Evolutionary conservation across 2,113 vertebrate genomes (phyloP), one percentile per base, ranked within the genome.

Genomic region (Vanacampus margaritifer): DNA sequence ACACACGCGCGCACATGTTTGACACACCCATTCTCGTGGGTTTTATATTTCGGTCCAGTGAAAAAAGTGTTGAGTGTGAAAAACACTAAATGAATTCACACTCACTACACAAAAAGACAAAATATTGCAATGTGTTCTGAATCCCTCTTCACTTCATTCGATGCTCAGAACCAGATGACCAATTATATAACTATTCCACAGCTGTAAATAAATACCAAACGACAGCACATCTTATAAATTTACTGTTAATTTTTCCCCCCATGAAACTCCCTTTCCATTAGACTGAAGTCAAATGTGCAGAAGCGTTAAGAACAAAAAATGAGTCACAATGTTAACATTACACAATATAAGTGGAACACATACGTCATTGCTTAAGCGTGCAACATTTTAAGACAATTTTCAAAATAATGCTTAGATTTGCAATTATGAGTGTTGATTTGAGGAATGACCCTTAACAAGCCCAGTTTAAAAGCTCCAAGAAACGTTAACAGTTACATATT

Each of bases 81-180:
- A 81, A 71, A 62, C 32, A 60, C 51, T 28, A 67, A 68, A 75
- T 69, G 12, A 67, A 64, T 64, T 71, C 28, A 26, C 24, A 35
- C 13, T 50, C 48, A n/a, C 19, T 5, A 64, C 17, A 57, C 36
- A 26, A 35, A 54, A 66, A 51, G 61, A 68, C 21, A 71, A 57
- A 39, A 59, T 10, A 32, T 36, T 59, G 56, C 16, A 58, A 61
- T 13, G 2, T 61, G 16, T 45, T 39, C 32, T 51, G n/a, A 68
- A 65, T 26, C 64, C 12, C 19, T 69, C 57, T 37, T 72, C 63
- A 75, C 60, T 68, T 28, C 28, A 26, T 26, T 21, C 28, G 36
- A 43, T 50, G 65, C 54, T 66, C n/a, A 39, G n/a, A 51, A 80
- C 67, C 69, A 83, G 69, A 75, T 80, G 69, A 80, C 19, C 50